A percentile compares a stretch with the other conserved stretches of the same genome.
These are phyloP conservation scores for Isaurus tuberculatus DNA, from an alignment of 92 coral and sea anemone species.

Conservation along the genomic window DNA sequence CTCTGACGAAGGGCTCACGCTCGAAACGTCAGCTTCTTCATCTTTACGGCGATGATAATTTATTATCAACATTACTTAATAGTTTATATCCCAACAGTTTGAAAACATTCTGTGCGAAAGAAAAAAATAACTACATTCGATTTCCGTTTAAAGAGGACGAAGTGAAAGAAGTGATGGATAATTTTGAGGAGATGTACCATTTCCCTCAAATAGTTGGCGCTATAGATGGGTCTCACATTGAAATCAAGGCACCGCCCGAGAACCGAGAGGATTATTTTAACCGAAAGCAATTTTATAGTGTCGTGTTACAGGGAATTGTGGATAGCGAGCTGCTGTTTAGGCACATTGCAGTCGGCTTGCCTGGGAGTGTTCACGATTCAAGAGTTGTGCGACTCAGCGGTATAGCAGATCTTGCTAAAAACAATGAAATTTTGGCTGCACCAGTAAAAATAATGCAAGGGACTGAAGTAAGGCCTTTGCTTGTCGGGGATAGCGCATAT, in stretches of 20 bases:
- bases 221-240: constrained; percentile 70
- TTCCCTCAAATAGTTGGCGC: constrained; percentile 67
- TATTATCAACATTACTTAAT: too few relatives aligned
- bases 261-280: constrained; percentile 64
- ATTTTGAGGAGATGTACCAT: constrained; percentile 62
- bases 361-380: constrained; percentile 60
- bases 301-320: constrained; percentile 61
- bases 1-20: too few relatives aligned
- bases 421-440: constrained; percentile 51
- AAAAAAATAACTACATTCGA: constrained; percentile 47
- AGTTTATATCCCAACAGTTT: too few relatives aligned
- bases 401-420: constrained; percentile 53
- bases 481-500: constrained; percentile 62
- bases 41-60: too few relatives aligned
- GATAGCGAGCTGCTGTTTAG: constrained; percentile 47
- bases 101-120: constrained; percentile 38
- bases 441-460: constrained; percentile 50
- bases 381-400: constrained; percentile 53
- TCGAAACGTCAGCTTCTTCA: too few relatives aligned
- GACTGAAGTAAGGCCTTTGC: constrained; percentile 49
- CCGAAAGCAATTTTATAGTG: constrained; percentile 68
- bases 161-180: constrained; percentile 62
- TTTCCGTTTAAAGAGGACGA: constrained; percentile 66
- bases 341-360: constrained; percentile 56
- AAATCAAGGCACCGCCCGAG: constrained; percentile 64